Conservation (phyloP, 2,888 invertebrate genomes). For the Dynastes hyllus region DNA sequence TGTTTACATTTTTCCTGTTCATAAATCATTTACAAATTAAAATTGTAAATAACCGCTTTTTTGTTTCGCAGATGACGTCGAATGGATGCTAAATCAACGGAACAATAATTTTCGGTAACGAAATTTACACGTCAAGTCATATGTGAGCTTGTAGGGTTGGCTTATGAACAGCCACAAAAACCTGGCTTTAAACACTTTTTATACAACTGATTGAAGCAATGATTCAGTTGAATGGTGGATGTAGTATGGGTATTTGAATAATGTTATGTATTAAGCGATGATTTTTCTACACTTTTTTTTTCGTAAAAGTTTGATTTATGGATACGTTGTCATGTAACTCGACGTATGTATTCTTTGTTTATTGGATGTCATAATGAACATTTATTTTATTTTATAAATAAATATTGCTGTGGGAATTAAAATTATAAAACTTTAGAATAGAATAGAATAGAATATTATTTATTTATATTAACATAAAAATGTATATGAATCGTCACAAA, state of each 20-base stretch:
- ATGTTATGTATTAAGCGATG: slow-evolving; percentile 6
- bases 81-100: background rate
- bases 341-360: background rate
- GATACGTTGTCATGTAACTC: background rate
- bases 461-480: no score
- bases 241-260: slow-evolving; percentile 5
- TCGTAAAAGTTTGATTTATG: slow-evolving; percentile 1
- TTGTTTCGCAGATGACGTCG: no score
- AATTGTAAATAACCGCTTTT: no score
- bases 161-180: background rate
- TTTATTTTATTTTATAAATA: background rate
- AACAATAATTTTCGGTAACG: slow-evolving; percentile 8
- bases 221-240: background rate
- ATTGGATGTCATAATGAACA: background rate
- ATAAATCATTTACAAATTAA: slow-evolving; percentile 5
- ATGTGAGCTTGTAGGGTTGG: background rate
- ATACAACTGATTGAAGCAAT: slow-evolving; percentile 2
- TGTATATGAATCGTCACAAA: no score
- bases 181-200: background rate
- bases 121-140: background rate
- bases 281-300: background rate
- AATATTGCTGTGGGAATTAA: no score
- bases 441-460: background rate
- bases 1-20: background rate
- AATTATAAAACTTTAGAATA: background rate